phyloP scores from a whole-genome alignment of 2,797 vertebrate species.

The Cryptoblepharus egeriae region DNA sequence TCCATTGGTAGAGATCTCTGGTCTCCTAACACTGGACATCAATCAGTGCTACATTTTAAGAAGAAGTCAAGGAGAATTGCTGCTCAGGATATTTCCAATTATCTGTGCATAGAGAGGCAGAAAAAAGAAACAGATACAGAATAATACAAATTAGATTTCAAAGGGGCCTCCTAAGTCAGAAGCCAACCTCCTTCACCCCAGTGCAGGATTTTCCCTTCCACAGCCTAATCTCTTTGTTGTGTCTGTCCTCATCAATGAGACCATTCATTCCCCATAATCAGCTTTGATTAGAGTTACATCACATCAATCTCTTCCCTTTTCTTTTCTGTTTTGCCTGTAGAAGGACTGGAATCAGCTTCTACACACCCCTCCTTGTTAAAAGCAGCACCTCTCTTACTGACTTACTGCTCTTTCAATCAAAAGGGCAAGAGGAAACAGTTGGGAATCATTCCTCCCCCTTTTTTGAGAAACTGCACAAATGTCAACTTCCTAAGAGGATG shows the following conservation, averaged over 20 bases:
- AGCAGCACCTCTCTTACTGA: constrained; percentile 78
- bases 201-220: constrained; percentile 50
- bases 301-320: constrained; percentile 51
- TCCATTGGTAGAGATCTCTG: constrained; percentile 11
- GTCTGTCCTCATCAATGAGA: constrained; percentile 60
- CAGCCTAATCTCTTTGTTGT: constrained; percentile 66
- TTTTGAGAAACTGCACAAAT: constrained; percentile 78
- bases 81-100: constrained; percentile 10
- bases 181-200: background rate
- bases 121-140: constrained; percentile 1
- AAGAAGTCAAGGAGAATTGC: constrained; percentile 13
- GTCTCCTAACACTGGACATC: background rate
- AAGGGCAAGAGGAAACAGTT: constrained; percentile 79
- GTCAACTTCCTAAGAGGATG: constrained; percentile 82
- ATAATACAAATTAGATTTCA: constrained; percentile 40
- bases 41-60: constrained; percentile 4
- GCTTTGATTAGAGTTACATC: constrained; percentile 70
- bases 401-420: constrained; percentile 80
- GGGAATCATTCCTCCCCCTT: constrained; percentile 75
- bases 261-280: constrained; percentile 65
- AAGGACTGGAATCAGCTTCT: constrained; percentile 71
- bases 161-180: constrained; percentile 11
- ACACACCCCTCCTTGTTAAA: constrained; percentile 69
- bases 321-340: constrained; percentile 57
- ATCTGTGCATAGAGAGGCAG: background rate